phyloP scores from a whole-genome alignment of 1,140 invertebrate species.

The Brachystomella parvula region DNA sequence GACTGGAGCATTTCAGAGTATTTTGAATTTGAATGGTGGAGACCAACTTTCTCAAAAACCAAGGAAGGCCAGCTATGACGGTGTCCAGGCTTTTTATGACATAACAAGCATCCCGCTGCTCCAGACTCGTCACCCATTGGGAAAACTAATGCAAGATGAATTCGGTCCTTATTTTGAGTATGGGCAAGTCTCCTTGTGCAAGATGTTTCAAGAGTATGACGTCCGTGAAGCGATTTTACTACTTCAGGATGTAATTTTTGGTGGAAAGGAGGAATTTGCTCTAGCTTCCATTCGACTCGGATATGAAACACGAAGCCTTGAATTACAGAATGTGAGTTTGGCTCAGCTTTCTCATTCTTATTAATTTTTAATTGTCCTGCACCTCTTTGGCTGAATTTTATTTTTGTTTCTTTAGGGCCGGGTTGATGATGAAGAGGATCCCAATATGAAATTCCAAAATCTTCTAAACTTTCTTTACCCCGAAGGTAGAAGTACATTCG shows the following conservation, averaged over 20 bases:
- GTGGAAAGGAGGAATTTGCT: constrained; percentile 1
- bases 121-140: background rate
- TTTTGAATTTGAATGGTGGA: background rate
- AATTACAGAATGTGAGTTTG: background rate
- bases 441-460: background rate
- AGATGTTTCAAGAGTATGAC: background rate
- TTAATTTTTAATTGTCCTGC: background rate
- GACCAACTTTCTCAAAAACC: no score
- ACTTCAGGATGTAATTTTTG: background rate
- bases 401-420: background rate
- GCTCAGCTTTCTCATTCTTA: no score
- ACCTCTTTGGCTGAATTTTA: background rate
- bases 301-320: background rate
- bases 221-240: background rate
- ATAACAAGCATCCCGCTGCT: background rate
- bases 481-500: background rate
- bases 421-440: background rate
- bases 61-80: background rate
- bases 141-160: background rate
- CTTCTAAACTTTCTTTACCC: background rate
- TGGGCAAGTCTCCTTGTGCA: background rate
- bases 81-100: background rate
- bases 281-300: background rate
- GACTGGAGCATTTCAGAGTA: background rate
- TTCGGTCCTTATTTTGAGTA: background rate